Base-by-base conservation (phyloP, 1,140 invertebrate genomes). In the Himalopsyche phryganea region DNA sequence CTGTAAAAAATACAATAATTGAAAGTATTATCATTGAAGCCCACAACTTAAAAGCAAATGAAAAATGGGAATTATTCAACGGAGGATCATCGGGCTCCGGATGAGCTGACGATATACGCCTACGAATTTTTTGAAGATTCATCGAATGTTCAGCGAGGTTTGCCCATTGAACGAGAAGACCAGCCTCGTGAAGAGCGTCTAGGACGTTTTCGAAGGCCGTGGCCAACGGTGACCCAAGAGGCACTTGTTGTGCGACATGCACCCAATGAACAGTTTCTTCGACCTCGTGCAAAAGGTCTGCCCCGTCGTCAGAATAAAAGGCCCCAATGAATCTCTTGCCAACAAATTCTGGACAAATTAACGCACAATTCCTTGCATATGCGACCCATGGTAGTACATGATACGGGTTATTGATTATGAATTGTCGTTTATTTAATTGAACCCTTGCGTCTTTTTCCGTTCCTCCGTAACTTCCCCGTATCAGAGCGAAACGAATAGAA, bases 81-180 rank as follows among this genome's bases (percentile, higher is more conserved):
- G 42, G 42, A 45, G 14, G 10, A 15, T 45, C 5, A 5, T 5
- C 4, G 4, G 5, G 11, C 38, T 6, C 38, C n/a, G 38, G 38
- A 4, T 40, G 4, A 1, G 45, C 18, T 17, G 28, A 13, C 2
- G 32, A 19, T 13, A 3, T 38, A 0, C 15, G 5, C 20, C 58
- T 44, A 23, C 53, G 58, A 33, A 60, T 53, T 18, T 47, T 53
- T 10, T 13, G 14, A 1, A 60, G 4, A 14, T 18, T 47, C 32
- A 53, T 14, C 5, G 14, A 7, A 38, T 36, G 28, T 4, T 53
- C 20, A 6, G 17, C 42, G 13, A 23, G 9, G 7, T 49, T 32
- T 6, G 41, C n/a, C 60, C 60, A 61, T 23, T 48, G 17, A 7
- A 40, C 20, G n/a, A 61, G 17, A 6, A 61, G 36, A 10, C 60